A percentile compares a stretch with the other conserved stretches of the same genome.
phyloP scores from a whole-genome alignment of 2,797 vertebrate genomes.

The Euthynnus affinis region DNA sequence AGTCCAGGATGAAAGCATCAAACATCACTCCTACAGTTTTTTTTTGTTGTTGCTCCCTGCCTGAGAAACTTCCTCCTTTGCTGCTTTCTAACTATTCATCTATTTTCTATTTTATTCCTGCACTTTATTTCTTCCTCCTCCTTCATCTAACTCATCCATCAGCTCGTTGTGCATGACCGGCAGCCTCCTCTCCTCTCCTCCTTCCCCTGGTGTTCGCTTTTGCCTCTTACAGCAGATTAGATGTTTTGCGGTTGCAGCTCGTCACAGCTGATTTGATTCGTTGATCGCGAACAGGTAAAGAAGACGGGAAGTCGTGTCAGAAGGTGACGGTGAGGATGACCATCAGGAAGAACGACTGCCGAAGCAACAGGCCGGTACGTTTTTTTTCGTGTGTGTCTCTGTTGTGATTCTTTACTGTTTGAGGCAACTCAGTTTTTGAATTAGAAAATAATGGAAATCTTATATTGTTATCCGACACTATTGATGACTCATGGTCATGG shows the following conservation, averaged over 20 bases:
- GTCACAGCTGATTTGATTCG: conserved; percentile 11
- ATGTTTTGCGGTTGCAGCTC: not conserved
- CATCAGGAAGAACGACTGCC: conserved; percentile 97
- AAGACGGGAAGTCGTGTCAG: conserved; percentile 98
- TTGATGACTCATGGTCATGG: too few relatives aligned
- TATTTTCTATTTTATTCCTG: not conserved
- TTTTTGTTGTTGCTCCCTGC: not conserved
- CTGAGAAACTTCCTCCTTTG: conserved; percentile 1
- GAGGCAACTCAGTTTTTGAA: not conserved
- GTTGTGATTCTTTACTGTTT: not conserved
- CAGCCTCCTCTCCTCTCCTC: conserved; percentile 8
- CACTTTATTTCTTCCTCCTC: not conserved
- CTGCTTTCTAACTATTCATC: conserved; percentile 11
- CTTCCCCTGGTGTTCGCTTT: conserved; percentile 1
- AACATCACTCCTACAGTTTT: too few relatives aligned
- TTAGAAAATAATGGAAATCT: too few relatives aligned
- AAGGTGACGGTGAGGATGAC: conserved; percentile 99
- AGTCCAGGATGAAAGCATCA: too few relatives aligned
- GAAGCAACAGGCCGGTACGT: conserved; percentile 95
- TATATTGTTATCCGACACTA: too few relatives aligned
- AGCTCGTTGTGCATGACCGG: conserved; percentile 38
- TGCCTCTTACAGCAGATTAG: not conserved
- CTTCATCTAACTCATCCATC: not conserved
- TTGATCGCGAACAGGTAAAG: conserved; percentile 89
- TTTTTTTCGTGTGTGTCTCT: not conserved